Evolutionary conservation across 2,888 invertebrate genomes (phyloP), one percentile per base, ranked within the genome.

Genomic region (Carcina quercana): DNA sequence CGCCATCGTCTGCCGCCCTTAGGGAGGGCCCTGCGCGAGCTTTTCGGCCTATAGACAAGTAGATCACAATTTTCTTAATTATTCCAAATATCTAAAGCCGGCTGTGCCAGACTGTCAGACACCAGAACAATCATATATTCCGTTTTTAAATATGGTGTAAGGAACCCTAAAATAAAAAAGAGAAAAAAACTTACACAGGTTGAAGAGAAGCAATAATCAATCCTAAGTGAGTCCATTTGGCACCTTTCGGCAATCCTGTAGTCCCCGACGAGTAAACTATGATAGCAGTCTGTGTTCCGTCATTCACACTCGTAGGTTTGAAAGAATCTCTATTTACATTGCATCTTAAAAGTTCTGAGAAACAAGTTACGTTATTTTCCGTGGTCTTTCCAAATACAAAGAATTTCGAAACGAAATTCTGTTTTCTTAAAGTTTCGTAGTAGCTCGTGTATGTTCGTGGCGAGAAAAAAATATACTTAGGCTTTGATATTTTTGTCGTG

Each of bases 201-300:
- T 17, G 17, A 5, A 5, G 17, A 5, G 17, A 5, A 17, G 46
- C 1, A 53, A 22, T 10, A 22, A 22, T 22, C n/a, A 22, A n/a
- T 5, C n/a, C n/a, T 4, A 22, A 4, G n/a, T 22, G 22, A n/a
- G 22, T 22, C n/a, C 5, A 4, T n/a, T 22, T 22, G n/a, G 22
- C 22, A 4, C 22, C 22, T 22, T 22, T 22, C 5, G 22, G 22
- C 4, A 22, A 22, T 4, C 22, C 22, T n/a, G 22, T 22, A 7
- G 22, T 22, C 5, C 22, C 22, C 4, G 22, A 22, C n/a, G 22
- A 22, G n/a, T 22, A 22, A 4, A 22, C 6, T n/a, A 22, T 22
- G 5, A 22, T 5, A 10, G 22, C 22, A 7, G 22, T 22, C 10
- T 22, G 17, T 7, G 17, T 7, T 17, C 24, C 24, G n/a, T 5